Conservation (phyloP, 2,888 invertebrate species). For the Acrocyrtus sp. region DNA sequence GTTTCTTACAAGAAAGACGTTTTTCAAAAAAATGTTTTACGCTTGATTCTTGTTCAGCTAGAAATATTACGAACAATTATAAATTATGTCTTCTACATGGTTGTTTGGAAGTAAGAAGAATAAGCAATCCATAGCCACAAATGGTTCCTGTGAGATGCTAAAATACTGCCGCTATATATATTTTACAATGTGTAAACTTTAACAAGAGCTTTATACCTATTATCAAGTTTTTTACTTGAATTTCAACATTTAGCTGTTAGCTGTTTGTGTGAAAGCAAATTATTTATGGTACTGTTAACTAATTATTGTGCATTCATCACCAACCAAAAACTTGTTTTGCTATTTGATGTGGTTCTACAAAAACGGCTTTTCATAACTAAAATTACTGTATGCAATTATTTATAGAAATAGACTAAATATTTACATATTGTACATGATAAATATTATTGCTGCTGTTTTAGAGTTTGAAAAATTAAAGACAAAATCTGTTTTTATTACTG, state of each 20-base stretch:
- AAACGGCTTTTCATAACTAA: not conserved
- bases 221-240: conserved; percentile 6
- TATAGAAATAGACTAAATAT: not conserved
- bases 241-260: too few species aligned
- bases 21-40: conserved; percentile 30
- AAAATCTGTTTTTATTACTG: not conserved
- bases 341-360: too few species aligned
- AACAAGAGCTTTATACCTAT: conserved; percentile 39
- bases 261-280: not conserved
- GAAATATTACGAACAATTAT: too few species aligned
- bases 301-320: not conserved
- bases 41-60: conserved; percentile 38
- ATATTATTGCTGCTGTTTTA: not conserved
- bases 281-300: not conserved
- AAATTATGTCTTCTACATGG: conserved; percentile 14
- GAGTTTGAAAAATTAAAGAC: not conserved
- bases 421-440: not conserved
- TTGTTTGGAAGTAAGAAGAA: not conserved
- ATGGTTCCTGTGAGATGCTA: conserved; percentile 37
- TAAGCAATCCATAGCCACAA: too few species aligned
- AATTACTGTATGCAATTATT: not conserved
- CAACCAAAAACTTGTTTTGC: not conserved
- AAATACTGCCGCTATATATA: conserved; percentile 35
- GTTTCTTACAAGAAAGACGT: conserved; percentile 28
- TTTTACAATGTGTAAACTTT: conserved; percentile 24